phyloP scores from a whole-genome alignment of 2,888 invertebrate genomes.

The Pandemis cinnamomeana region DNA sequence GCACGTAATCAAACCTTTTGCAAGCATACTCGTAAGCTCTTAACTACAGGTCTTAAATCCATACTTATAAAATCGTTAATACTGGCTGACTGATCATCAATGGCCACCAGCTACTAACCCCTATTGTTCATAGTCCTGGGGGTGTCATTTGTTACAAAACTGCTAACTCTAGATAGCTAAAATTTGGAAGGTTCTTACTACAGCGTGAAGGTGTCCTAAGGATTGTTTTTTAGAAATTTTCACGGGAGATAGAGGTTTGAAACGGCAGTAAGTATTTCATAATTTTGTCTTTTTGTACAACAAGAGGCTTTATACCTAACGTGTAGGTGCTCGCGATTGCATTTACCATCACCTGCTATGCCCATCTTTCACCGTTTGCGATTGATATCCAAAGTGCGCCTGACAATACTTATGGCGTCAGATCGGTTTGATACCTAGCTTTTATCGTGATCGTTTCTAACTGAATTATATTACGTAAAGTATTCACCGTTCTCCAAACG shows the following conservation, averaged over 20 bases:
- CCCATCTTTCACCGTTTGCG: no score
- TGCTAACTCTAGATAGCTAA: no score
- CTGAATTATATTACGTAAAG: conserved; percentile 20
- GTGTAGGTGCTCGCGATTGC: background rate
- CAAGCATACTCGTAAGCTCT: background rate
- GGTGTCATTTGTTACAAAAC: no score
- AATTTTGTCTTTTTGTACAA: background rate
- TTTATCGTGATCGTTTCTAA: background rate
- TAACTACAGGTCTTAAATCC: background rate
- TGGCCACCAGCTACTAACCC: no score
- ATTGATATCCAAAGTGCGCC: no score
- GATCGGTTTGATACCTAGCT: background rate
- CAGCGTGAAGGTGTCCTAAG: no score
- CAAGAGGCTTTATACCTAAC: background rate
- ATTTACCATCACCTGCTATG: background rate
- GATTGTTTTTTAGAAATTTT: no score
- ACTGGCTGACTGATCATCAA: background rate
- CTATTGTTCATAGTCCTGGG: no score
- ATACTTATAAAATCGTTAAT: background rate
- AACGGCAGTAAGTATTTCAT: no score
- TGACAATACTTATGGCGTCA: no score
- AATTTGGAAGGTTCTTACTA: no score
- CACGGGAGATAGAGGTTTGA: no score
- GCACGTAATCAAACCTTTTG: background rate
- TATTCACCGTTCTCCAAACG: conserved; percentile 5